A percentile compares a stretch with the other conserved stretches of the same genome.
Evolutionary conservation across 2,113 vertebrate species (phyloP).

Genomic region (Spheniscus mendiculus): DNA sequence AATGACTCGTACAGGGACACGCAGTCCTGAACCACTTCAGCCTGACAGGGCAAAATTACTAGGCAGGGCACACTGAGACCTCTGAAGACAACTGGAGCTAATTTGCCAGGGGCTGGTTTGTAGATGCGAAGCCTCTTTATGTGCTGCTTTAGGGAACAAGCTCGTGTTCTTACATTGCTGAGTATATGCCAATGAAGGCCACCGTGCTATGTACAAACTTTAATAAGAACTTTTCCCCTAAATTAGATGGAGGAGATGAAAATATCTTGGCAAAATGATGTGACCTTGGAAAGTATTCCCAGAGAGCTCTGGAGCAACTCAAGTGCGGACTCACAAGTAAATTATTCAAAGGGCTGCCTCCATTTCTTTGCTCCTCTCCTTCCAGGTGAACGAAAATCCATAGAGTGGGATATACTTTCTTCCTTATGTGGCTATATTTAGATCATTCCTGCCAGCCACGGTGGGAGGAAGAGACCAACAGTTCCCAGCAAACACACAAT

Average conservation of each 20-base stretch:
- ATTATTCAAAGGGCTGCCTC: conserved; percentile 6
- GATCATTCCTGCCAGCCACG: conserved; percentile 98
- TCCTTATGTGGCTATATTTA: conserved; percentile 53
- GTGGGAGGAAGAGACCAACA: conserved; percentile 93
- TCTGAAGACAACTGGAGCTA: neutral
- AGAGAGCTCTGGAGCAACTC: neutral
- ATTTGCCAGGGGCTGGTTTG: neutral
- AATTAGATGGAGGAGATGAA: conserved; percentile 17
- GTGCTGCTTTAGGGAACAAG: conserved; percentile 10
- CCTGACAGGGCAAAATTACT: neutral
- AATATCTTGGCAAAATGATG: neutral
- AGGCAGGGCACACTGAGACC: neutral
- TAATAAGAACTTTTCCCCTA: neutral
- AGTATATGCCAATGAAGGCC: neutral
- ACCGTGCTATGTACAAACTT: conserved; percentile 44
- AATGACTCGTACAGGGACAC: conserved; percentile 19
- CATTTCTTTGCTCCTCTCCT: neutral
- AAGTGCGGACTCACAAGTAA: neutral
- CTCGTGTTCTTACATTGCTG: neutral
- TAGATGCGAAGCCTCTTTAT: neutral
- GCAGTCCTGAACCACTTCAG: neutral
- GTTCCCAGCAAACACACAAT: conserved; percentile 94
- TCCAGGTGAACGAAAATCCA: conserved; percentile 10
- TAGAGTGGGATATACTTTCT: neutral
- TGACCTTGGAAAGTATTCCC: neutral